A percentile compares a stretch with the other conserved stretches of the same genome.
These are phyloP conservation scores for Cacoxenus indagator DNA, from an alignment of 2,888 invertebrate species.

Conservation along the genomic window DNA sequence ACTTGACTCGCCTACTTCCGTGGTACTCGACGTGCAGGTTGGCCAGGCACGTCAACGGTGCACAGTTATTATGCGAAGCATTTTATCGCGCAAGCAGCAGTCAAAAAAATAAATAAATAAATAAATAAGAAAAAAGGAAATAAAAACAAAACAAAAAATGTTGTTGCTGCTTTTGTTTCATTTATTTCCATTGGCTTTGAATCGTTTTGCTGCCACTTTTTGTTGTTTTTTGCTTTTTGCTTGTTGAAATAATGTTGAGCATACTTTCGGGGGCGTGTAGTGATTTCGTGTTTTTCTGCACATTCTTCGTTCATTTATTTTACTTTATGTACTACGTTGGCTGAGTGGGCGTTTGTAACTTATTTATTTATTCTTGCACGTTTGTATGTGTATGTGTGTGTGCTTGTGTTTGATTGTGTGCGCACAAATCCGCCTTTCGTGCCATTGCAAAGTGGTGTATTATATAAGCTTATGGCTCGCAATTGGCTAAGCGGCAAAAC, in stretches of 20 bases:
- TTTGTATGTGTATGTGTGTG: neutral
- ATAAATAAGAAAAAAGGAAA: neutral
- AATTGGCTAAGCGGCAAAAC: constrained; percentile 14
- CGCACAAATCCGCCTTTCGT: constrained; percentile 16
- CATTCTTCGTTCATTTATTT: neutral
- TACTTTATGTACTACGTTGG: neutral
- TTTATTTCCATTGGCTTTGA: constrained; percentile 3
- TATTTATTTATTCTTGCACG: neutral
- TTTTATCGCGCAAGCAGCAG: neutral
- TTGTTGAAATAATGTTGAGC: neutral
- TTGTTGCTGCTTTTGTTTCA: neutral
- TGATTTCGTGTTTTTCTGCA: neutral
- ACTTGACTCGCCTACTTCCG: no score
- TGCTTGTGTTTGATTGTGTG: neutral
- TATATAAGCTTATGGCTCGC: constrained; percentile 15
- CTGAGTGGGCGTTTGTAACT: neutral
- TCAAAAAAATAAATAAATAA: neutral
- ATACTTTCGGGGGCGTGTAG: constrained; percentile 9
- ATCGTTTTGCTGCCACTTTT: constrained; percentile 4
- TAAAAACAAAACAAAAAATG: neutral
- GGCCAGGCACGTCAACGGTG: neutral
- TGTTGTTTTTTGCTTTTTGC: neutral
- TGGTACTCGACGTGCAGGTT: neutral
- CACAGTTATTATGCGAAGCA: neutral
- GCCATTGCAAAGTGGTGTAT: neutral